phyloP scores from a whole-genome alignment of 1,140 invertebrate genomes.

The Dreissena rostriformis region DNA sequence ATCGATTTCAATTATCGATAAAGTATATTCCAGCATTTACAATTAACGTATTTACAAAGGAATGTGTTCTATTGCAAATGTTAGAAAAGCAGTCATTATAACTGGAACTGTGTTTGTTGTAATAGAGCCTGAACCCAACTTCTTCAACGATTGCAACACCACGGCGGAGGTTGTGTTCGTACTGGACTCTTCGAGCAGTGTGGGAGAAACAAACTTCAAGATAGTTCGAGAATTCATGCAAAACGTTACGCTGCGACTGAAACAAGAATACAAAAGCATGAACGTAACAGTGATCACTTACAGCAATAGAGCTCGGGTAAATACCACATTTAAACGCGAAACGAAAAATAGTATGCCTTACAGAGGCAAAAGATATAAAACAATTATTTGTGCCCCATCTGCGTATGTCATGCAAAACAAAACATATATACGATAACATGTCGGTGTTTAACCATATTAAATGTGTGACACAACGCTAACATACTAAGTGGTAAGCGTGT shows the following conservation, averaged over 20 bases:
- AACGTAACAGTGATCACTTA: constrained; percentile 43
- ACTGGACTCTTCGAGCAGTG: constrained; percentile 48
- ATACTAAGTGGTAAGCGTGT: too few relatives aligned
- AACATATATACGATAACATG: background rate
- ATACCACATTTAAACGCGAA: background rate
- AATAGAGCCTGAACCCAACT: background rate
- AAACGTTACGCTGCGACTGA: constrained; percentile 23
- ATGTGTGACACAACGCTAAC: too few relatives aligned
- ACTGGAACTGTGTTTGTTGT: too few relatives aligned
- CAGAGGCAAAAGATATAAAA: too few relatives aligned
- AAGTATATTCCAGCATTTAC: too few relatives aligned
- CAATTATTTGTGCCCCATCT: too few relatives aligned
- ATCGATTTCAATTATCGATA: too few relatives aligned
- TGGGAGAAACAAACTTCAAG: constrained; percentile 33
- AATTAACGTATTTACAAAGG: too few relatives aligned
- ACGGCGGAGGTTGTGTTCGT: constrained; percentile 46
- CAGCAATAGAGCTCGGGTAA: constrained; percentile 35
- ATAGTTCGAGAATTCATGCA: constrained; percentile 29
- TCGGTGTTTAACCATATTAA: background rate
- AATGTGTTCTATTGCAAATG: too few relatives aligned
- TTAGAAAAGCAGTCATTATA: too few relatives aligned
- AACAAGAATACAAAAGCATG: constrained; percentile 9
- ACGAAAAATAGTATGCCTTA: too few relatives aligned
- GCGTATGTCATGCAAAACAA: too few relatives aligned
- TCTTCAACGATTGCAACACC: constrained; percentile 20